Conservation (phyloP, 1,140 invertebrate genomes). For the Laupala kohalensis region DNA sequence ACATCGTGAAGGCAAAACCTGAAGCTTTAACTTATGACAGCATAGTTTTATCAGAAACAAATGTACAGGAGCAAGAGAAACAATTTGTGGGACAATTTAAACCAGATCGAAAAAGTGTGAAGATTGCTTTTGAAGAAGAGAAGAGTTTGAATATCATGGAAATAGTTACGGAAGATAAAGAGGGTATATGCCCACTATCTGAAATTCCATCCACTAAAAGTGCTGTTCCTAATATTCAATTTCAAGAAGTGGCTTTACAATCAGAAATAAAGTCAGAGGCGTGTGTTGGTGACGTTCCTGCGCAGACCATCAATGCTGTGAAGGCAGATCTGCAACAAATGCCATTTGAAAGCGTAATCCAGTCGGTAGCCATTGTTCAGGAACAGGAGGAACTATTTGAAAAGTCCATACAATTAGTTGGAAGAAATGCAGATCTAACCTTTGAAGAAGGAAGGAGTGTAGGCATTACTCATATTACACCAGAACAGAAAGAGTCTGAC, state of each 20-base stretch:
- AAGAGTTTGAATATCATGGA: constrained; percentile 31
- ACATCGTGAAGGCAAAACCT: constrained; percentile 21
- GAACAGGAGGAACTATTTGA: constrained; percentile 36
- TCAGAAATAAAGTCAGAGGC: constrained; percentile 29
- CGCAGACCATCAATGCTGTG: constrained; percentile 19
- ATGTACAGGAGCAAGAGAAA: constrained; percentile 28
- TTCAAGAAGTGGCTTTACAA: constrained; percentile 31
- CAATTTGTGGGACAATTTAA: constrained; percentile 24
- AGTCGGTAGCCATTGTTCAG: constrained; percentile 31
- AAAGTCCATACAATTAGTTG: constrained; percentile 19
- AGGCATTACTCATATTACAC: constrained; percentile 30
- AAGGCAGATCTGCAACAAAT: constrained; percentile 30
- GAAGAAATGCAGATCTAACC: constrained; percentile 27
- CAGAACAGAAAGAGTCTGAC: constrained; percentile 34
- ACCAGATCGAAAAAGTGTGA: constrained; percentile 24
- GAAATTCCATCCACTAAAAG: constrained; percentile 17
- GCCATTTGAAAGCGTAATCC: constrained; percentile 34
- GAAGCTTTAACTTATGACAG: constrained; percentile 28
- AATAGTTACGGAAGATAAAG: constrained; percentile 29
- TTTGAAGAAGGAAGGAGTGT: constrained; percentile 31
- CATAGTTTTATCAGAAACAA: constrained; percentile 28
- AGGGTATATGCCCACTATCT: constrained; percentile 22
- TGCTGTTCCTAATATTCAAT: constrained; percentile 24
- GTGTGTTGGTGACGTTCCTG: constrained; percentile 23
- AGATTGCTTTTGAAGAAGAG: constrained; percentile 19